Evolutionary conservation across 2,113 vertebrate species (phyloP).

Genomic region (Chroicocephalus ridibundus): DNA sequence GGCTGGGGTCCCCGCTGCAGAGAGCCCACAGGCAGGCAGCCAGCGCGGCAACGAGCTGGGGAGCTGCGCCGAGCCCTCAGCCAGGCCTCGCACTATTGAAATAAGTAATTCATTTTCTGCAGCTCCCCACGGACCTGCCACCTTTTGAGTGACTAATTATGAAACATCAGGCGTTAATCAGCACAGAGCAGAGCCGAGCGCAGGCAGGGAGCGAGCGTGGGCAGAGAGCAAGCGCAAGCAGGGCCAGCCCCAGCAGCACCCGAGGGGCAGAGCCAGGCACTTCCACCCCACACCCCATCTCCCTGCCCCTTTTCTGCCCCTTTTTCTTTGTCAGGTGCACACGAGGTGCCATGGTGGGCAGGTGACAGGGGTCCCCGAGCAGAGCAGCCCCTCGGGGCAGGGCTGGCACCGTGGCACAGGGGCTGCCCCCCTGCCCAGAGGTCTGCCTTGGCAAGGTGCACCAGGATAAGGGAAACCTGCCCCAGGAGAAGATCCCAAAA

Average conservation of each 20-base stretch:
- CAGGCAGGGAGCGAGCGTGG: not conserved
- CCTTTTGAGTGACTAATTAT: constrained; percentile 52
- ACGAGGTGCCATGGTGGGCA: accelerated
- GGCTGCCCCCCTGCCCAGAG: not conserved
- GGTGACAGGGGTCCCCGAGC: not conserved
- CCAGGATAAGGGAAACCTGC: not conserved
- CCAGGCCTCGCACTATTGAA: not conserved
- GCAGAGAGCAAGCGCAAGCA: not conserved
- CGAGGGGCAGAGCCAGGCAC: not conserved
- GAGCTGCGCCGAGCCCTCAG: not conserved
- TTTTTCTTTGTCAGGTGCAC: not conserved
- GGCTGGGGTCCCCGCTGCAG: not conserved
- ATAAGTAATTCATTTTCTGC: constrained; percentile 18
- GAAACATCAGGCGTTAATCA: constrained; percentile 13
- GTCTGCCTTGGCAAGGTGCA: not conserved
- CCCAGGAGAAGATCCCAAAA: not conserved
- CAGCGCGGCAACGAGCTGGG: not conserved
- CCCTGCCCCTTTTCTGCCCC: not conserved
- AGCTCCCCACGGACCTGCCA: not conserved
- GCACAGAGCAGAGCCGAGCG: not conserved
- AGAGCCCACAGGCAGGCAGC: not conserved
- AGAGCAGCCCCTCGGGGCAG: not conserved
- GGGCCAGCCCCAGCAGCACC: not conserved
- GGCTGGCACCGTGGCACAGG: not conserved
- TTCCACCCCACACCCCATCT: not conserved